These are phyloP conservation scores for Pantherophis guttatus DNA, from an alignment of 2,113 vertebrate species.

Conservation along the genomic window DNA sequence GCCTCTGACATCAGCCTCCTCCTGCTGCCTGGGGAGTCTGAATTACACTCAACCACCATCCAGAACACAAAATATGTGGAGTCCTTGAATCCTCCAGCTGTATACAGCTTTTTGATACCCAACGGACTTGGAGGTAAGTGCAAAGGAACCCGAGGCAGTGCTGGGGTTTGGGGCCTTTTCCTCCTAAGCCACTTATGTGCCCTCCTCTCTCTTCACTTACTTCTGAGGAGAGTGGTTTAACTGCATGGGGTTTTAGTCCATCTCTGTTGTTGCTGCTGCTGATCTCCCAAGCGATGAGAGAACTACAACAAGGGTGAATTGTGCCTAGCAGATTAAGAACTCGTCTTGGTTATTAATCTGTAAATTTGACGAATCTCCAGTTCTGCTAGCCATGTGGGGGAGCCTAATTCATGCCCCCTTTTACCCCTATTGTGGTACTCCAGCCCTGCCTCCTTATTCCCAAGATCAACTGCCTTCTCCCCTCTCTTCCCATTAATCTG, in stretches of 20 bases:
- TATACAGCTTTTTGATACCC: conserved; percentile 43
- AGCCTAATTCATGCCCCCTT: neutral
- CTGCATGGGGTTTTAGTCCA: neutral
- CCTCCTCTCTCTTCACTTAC: neutral
- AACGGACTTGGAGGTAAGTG: conserved; percentile 32
- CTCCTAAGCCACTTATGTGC: neutral
- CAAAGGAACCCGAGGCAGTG: neutral
- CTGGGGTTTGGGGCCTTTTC: neutral
- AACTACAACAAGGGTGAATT: neutral
- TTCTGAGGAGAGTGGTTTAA: neutral
- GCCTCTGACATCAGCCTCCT: conserved; percentile 26
- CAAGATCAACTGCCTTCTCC: neutral
- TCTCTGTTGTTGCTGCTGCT: neutral
- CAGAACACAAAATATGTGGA: conserved; percentile 38
- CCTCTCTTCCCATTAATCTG: neutral
- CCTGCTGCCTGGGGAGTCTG: conserved; percentile 37
- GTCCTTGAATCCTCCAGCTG: conserved; percentile 43
- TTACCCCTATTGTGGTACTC: neutral
- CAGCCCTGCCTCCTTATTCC: neutral
- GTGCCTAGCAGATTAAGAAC: neutral
- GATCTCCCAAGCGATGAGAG: neutral
- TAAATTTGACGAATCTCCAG: too few relatives aligned
- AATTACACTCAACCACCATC: conserved; percentile 20
- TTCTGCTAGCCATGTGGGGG: neutral
- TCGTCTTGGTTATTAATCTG: neutral